Evolutionary conservation across 2,113 vertebrate species (phyloP), one percentile per base, ranked within the genome.

Genomic region (Pedetes capensis): DNA sequence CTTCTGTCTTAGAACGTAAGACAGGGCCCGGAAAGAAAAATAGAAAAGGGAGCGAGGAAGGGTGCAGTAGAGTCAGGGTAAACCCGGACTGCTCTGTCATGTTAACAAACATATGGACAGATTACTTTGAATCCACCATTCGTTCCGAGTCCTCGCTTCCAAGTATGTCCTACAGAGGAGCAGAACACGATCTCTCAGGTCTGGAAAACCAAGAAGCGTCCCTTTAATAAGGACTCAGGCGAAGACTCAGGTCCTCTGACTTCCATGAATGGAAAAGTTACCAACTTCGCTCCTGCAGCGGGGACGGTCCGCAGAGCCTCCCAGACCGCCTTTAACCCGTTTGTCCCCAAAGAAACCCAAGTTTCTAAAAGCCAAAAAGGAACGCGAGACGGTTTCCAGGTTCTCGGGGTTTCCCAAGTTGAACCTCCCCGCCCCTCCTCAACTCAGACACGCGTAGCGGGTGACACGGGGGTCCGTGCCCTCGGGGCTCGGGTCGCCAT

Each of bases 181-280:
- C 75, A 17, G 86, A 20, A 47, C 83, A 10, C 42, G 64, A 39
- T 29, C 83, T 51, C 81, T 25, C 86, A 13, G 44, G 72, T 10
- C 82, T 1, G n/a, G 1, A 39, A 85, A 68, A 75, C 12, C 79
- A 23, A 32, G 8, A 10, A 44, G 74, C 76, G 66, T 47, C 82
- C 84, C 95, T 89, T 91, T 42, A 86, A 89, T 1, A 18, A 6
- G 47, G 64, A 1, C 89, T 17, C 69, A 25, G 82, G 69, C 78
- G 34, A 17, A 32, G 87, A 42, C 66, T 12, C 3, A 2, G 85
- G 12, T 20, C 83, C 59, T 59, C 87, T 61, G 89, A 87, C 95
- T 95, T 78, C 97, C 97, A 94, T 79, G 96, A 96, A 96, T 93
- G 95, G 97, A 92, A 96, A 96, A 97, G 97, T 97, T 94, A 59